Percentiles rank a stretch among this genome's conserved stretches.
phyloP scores from a whole-genome alignment of 1,140 invertebrate species.

The Phymastichus coffea region DNA sequence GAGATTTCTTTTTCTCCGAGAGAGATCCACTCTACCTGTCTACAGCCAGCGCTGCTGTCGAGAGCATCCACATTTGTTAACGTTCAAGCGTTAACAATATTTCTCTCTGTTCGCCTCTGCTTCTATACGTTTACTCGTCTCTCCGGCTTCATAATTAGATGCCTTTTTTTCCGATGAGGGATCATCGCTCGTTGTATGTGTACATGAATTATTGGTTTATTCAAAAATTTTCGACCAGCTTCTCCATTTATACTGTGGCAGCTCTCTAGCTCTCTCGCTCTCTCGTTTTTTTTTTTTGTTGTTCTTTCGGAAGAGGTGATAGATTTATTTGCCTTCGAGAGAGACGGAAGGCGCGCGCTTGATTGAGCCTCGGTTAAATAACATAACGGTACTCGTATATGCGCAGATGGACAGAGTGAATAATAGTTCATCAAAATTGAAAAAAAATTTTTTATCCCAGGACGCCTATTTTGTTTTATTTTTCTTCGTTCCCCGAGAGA shows the following conservation, averaged over 20 bases:
- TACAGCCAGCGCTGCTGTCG: background rate
- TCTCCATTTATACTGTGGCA: no score
- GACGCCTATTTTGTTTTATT: no score
- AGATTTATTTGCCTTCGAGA: background rate
- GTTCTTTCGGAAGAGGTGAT: background rate
- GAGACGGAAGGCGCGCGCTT: background rate
- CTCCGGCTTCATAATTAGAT: background rate
- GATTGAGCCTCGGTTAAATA: background rate
- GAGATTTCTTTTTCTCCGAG: no score
- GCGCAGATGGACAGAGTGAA: background rate
- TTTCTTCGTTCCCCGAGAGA: no score
- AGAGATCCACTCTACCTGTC: no score
- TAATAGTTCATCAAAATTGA: no score
- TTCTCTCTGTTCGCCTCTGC: slow-evolving; percentile 33
- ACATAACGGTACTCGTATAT: background rate
- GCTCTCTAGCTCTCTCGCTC: background rate
- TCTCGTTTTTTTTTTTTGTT: background rate
- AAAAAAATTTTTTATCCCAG: no score
- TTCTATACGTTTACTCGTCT: background rate
- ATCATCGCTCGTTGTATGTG: background rate
- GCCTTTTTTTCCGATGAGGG: background rate
- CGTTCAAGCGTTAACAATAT: slow-evolving; percentile 54
- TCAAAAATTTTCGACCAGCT: slow-evolving; percentile 7
- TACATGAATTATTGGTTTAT: slow-evolving; percentile 20
- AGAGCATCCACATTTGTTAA: slow-evolving; percentile 52